These are phyloP conservation scores for Sinohyriopsis cumingii DNA, from an alignment of 2,888 invertebrate genomes.

Conservation along the genomic window DNA sequence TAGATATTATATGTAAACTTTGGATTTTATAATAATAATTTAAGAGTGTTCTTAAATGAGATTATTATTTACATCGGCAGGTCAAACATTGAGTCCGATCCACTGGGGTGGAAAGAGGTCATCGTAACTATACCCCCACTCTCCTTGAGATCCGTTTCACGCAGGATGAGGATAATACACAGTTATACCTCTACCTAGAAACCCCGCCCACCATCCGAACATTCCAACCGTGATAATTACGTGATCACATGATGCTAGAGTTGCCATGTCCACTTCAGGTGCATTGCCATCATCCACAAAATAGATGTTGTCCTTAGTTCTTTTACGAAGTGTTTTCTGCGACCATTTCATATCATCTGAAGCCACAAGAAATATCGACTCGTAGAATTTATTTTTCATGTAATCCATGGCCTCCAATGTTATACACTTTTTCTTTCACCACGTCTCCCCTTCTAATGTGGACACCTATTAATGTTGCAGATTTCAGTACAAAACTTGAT, in stretches of 20 bases:
- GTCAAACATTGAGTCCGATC: constrained; percentile 11
- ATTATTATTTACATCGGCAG: too few species aligned
- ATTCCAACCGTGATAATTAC: constrained; percentile 25
- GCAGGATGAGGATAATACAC: constrained; percentile 20
- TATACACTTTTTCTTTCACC: background rate
- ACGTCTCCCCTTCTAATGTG: constrained; percentile 27
- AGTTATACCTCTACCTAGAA: constrained; percentile 20
- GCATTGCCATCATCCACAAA: too few species aligned
- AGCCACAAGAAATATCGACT: constrained; percentile 20
- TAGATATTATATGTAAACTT: too few species aligned
- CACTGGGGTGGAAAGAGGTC: constrained; percentile 20
- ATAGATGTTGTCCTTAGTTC: too few species aligned
- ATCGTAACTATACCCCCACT: constrained; percentile 7
- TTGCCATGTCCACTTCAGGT: constrained; percentile 17
- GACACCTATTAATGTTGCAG: constrained; percentile 12
- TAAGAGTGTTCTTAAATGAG: too few species aligned
- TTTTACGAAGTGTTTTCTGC: too few species aligned
- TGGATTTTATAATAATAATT: too few species aligned
- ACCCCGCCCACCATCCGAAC: constrained; percentile 33
- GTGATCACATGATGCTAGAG: constrained; percentile 22
- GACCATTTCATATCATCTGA: constrained; percentile 26
- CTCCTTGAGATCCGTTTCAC: constrained; percentile 22
- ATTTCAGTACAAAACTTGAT: background rate
- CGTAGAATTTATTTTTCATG: constrained; percentile 6
- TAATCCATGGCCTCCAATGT: constrained; percentile 3